phyloP scores from a whole-genome alignment of 2,113 vertebrate species.

The Odontophorus gujanensis region DNA sequence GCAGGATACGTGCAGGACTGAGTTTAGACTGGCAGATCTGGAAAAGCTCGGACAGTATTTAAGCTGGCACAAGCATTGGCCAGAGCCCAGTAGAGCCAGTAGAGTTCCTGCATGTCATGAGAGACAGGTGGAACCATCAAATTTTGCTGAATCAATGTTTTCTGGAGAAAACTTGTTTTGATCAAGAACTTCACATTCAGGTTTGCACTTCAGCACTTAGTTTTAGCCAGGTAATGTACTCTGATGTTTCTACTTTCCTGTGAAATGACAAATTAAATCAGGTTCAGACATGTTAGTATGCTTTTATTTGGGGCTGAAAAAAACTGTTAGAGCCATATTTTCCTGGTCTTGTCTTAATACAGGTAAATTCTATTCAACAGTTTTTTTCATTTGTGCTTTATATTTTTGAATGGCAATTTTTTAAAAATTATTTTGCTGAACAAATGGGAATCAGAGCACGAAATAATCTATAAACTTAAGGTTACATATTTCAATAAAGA shows the following conservation, averaged over 20 bases:
- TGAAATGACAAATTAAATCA: neutral
- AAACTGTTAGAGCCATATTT: fast-evolving
- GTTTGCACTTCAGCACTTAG: neutral
- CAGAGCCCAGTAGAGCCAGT: neutral
- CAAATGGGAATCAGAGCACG: no score
- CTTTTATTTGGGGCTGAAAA: neutral
- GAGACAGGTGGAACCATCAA: neutral
- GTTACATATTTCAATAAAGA: neutral
- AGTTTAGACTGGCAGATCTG: neutral
- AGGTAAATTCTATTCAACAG: neutral
- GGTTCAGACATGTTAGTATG: neutral
- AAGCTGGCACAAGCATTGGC: neutral
- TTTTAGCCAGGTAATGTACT: neutral
- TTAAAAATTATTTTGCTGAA: neutral
- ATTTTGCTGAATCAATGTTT: neutral
- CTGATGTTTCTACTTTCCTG: fast-evolving
- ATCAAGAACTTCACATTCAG: neutral
- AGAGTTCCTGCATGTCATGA: neutral
- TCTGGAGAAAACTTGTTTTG: neutral
- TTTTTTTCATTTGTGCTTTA: neutral
- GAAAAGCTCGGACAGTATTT: fast-evolving
- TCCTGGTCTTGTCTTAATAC: neutral
- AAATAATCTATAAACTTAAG: neutral
- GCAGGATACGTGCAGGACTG: fast-evolving
- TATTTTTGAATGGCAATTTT: neutral